Conservation (phyloP, 2,113 vertebrate genomes). For the Sterna hirundo region DNA sequence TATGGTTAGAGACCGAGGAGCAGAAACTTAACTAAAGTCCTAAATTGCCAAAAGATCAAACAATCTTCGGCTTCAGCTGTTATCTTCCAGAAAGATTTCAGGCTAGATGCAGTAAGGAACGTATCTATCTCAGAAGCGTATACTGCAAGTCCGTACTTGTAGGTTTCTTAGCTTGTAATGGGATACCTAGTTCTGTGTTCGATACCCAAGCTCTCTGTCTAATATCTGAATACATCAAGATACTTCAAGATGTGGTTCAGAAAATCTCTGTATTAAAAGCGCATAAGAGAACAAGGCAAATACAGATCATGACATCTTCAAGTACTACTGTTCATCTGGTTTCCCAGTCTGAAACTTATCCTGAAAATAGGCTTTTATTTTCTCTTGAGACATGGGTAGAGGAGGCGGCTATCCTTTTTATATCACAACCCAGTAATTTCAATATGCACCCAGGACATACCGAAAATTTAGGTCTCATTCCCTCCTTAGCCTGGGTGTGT, state of each 20-base stretch:
- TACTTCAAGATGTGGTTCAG: background rate
- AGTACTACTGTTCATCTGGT: background rate
- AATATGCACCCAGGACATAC: background rate
- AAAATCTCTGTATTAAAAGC: background rate
- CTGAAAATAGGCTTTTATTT: background rate
- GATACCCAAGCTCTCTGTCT: background rate
- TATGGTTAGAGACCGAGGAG: background rate
- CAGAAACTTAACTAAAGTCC: background rate
- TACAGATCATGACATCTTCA: background rate
- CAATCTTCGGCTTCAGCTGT: background rate
- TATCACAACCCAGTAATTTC: background rate
- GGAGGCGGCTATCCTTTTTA: background rate
- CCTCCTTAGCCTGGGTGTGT: background rate
- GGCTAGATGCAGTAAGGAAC: background rate
- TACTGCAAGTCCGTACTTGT: background rate
- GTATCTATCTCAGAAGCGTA: background rate
- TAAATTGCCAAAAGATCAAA: background rate
- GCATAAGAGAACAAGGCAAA: background rate
- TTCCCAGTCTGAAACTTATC: background rate
- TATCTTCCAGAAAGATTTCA: background rate
- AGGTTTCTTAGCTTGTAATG: background rate
- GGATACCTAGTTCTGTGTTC: background rate
- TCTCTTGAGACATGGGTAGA: background rate
- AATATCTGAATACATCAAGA: background rate
- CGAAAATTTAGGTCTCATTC: background rate